Percentiles rank a stretch among this genome's conserved stretches.
These are phyloP conservation scores for Karalla daura DNA, from an alignment of 2,797 vertebrate species.

Conservation along the genomic window DNA sequence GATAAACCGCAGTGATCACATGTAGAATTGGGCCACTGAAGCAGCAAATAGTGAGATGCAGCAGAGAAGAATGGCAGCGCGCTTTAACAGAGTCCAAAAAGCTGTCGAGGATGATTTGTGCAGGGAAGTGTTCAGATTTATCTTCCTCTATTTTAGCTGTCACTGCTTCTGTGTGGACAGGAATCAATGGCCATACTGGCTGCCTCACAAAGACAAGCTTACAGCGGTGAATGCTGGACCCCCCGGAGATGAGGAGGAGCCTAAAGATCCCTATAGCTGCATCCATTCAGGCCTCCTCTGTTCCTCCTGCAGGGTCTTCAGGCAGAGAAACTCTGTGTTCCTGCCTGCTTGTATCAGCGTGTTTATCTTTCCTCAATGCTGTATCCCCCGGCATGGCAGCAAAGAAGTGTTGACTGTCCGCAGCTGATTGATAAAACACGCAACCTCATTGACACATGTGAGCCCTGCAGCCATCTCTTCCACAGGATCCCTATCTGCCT, in stretches of 20 bases:
- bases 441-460: conserved; percentile 42
- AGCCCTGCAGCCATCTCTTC: conserved; percentile 42
- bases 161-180: neutral
- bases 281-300: conserved; percentile 15
- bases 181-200: conserved; percentile 31
- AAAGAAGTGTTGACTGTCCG: conserved; percentile 27
- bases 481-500: conserved; percentile 42
- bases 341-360: conserved; percentile 33
- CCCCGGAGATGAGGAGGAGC: conserved; percentile 30
- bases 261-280: conserved; percentile 36
- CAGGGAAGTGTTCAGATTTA: neutral
- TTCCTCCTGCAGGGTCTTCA: conserved; percentile 37
- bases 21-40: neutral
- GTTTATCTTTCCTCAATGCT: conserved; percentile 45
- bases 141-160: neutral
- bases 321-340: conserved; percentile 22
- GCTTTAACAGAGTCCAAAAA: neutral
- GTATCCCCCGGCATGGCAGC: conserved; percentile 37
- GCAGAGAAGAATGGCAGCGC: neutral
- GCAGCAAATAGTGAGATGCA: neutral
- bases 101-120: neutral
- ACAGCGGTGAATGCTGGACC: conserved; percentile 17
- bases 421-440: conserved; percentile 72
- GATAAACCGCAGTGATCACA: neutral
- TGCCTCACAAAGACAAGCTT: conserved; percentile 27